These are phyloP conservation scores for Melipona beecheii DNA, from an alignment of 2,888 invertebrate species.

Conservation along the genomic window DNA sequence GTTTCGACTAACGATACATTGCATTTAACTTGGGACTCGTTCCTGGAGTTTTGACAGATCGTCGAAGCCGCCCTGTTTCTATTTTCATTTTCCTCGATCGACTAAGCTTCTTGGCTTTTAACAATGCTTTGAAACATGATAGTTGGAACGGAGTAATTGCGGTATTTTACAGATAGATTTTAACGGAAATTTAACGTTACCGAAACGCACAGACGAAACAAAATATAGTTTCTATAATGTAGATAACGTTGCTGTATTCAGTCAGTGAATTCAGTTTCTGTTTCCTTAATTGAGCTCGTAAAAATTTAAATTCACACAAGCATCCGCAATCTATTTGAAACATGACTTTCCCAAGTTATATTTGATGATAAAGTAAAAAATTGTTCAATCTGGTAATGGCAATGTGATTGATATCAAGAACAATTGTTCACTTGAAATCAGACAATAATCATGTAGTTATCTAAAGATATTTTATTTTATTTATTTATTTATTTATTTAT, in stretches of 20 bases:
- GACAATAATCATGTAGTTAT: background rate
- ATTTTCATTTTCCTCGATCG: constrained; percentile 36
- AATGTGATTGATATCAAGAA: background rate
- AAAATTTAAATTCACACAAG: too few relatives aligned
- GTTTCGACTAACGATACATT: constrained; percentile 3
- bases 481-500: too few relatives aligned
- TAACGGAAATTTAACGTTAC: too few relatives aligned
- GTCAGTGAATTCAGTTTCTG: too few relatives aligned
- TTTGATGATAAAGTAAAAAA: background rate
- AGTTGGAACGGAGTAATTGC: background rate
- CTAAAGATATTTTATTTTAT: background rate
- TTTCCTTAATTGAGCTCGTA: too few relatives aligned
- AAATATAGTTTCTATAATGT: too few relatives aligned
- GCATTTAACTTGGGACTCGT: constrained; percentile 60
- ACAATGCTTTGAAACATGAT: background rate
- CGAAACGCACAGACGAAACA: too few relatives aligned
- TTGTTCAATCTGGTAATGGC: fast-evolving
- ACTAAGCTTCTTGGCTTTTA: background rate
- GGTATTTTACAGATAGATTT: background rate
- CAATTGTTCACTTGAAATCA: too few relatives aligned
- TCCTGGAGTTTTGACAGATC: constrained; percentile 76
- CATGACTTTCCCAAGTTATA: too few relatives aligned
- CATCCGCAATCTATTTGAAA: too few relatives aligned
- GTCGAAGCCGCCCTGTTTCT: constrained; percentile 53
- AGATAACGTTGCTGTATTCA: too few relatives aligned